A percentile compares a stretch with the other conserved stretches of the same genome.
Evolutionary conservation across 2,888 invertebrate genomes (phyloP).

Genomic region (Xanthorhoe spadicearia): DNA sequence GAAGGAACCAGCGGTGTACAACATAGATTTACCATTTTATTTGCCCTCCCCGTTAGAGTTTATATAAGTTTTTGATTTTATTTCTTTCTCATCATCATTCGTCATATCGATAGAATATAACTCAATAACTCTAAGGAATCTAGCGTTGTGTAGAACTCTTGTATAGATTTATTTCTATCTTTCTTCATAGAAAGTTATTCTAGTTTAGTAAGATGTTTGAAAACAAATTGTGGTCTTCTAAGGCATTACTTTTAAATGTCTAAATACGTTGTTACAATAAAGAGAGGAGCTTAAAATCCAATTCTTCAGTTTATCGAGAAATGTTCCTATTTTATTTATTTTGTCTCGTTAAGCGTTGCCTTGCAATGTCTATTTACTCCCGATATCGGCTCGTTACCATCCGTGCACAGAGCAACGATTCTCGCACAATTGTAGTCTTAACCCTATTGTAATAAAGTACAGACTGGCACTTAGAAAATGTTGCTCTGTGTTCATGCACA

Average conservation of each 20-base stretch:
- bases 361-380: slow-evolving; percentile 25
- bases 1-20: slow-evolving; percentile 52
- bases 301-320: background rate
- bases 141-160: slow-evolving; percentile 26
- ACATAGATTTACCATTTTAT: slow-evolving; percentile 49
- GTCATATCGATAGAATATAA: slow-evolving; percentile 30
- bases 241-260: slow-evolving; percentile 1
- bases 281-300: background rate
- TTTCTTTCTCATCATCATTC: slow-evolving; percentile 36
- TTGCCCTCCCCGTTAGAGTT: slow-evolving; percentile 44
- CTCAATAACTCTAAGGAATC: slow-evolving; percentile 17
- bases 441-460: slow-evolving; percentile 13
- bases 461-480: slow-evolving; percentile 20
- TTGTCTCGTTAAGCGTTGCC: slow-evolving; percentile 25
- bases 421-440: slow-evolving; percentile 19
- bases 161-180: slow-evolving; percentile 14
- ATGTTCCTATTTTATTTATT: slow-evolving; percentile 12
- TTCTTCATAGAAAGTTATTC: slow-evolving; percentile 25
- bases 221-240: slow-evolving; percentile 2
- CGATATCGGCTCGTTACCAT: slow-evolving; percentile 16
- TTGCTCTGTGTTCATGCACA: slow-evolving; percentile 27
- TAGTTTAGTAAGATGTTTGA: slow-evolving; percentile 12
- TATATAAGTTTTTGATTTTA: slow-evolving; percentile 33
- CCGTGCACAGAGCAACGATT: slow-evolving; percentile 17
- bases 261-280: background rate